Conservation (phyloP, 2,113 vertebrate genomes). For the Pterophyllum scalare region DNA sequence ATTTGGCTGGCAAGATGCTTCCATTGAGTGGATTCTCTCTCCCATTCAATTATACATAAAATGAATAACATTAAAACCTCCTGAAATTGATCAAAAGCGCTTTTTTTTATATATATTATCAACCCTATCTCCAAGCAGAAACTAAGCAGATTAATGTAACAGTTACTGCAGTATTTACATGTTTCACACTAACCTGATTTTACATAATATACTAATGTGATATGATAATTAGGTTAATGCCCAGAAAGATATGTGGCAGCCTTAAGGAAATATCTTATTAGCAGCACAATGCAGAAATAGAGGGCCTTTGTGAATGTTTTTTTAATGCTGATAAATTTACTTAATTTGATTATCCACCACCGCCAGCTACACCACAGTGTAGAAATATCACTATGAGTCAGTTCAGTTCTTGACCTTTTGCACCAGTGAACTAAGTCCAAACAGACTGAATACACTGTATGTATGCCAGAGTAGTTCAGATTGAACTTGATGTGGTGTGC, state of each 20-base stretch:
- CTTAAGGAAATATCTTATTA: constrained; percentile 48
- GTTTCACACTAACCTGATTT: constrained; percentile 38
- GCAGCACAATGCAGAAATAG: constrained; percentile 12
- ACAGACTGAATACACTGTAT: background rate
- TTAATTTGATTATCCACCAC: constrained; percentile 64
- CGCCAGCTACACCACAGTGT: constrained; percentile 7
- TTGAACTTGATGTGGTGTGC: background rate
- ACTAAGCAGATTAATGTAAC: constrained; percentile 22
- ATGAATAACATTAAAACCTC: background rate
- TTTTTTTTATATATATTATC: background rate
- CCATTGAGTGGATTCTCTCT: constrained; percentile 42
- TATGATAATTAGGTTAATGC: constrained; percentile 54
- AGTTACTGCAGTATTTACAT: constrained; percentile 5
- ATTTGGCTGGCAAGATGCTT: constrained; percentile 58
- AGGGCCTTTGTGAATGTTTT: constrained; percentile 48
- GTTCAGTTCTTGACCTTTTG: constrained; percentile 55
- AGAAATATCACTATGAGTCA: constrained; percentile 26
- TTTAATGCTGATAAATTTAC: constrained; percentile 55
- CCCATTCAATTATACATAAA: constrained; percentile 20
- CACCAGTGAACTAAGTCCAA: constrained; percentile 23
- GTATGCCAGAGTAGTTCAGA: background rate
- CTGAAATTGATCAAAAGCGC: background rate
- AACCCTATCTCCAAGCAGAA: background rate
- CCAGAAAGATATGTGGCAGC: constrained; percentile 43
- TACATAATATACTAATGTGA: constrained; percentile 29